A percentile compares a stretch with the other conserved stretches of the same genome.
phyloP scores from a whole-genome alignment of 2,113 vertebrate genomes.

The Uria lomvia region DNA sequence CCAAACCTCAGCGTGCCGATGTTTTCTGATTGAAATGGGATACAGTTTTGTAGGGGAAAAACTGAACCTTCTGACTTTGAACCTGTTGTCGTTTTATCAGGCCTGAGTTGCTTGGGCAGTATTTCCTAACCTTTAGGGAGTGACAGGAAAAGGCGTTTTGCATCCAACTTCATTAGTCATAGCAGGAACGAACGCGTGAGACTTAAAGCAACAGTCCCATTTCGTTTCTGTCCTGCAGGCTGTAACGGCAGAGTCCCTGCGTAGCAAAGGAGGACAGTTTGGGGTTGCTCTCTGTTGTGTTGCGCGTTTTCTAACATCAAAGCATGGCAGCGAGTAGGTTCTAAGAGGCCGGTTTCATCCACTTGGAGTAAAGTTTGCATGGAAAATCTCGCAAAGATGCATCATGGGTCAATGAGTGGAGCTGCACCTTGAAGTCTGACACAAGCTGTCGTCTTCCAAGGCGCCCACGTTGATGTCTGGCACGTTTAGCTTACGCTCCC shows the following conservation, averaged over 20 bases:
- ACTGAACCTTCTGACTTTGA: constrained; percentile 19
- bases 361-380: not conserved
- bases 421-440: not conserved
- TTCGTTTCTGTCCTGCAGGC: not conserved
- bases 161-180: constrained; percentile 44
- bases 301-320: not conserved
- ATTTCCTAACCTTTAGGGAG: constrained; percentile 52
- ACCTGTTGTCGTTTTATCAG: not conserved
- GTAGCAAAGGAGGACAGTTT: not conserved
- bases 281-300: not conserved
- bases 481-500: not conserved
- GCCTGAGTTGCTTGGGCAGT: not conserved
- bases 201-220: not conserved
- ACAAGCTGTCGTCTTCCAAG: not conserved
- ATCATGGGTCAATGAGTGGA: not conserved
- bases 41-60: constrained; percentile 5
- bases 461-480: not conserved
- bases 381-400: not conserved
- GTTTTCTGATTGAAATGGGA: not conserved
- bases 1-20: not conserved
- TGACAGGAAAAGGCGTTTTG: constrained; percentile 36
- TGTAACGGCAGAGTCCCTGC: not conserved
- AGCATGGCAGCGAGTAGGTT: not conserved
- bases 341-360: not conserved
- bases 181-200: not conserved